A percentile compares a stretch with the other conserved stretches of the same genome.
Evolutionary conservation across 1,140 invertebrate species (phyloP).

Genomic region (Formica exsecta): DNA sequence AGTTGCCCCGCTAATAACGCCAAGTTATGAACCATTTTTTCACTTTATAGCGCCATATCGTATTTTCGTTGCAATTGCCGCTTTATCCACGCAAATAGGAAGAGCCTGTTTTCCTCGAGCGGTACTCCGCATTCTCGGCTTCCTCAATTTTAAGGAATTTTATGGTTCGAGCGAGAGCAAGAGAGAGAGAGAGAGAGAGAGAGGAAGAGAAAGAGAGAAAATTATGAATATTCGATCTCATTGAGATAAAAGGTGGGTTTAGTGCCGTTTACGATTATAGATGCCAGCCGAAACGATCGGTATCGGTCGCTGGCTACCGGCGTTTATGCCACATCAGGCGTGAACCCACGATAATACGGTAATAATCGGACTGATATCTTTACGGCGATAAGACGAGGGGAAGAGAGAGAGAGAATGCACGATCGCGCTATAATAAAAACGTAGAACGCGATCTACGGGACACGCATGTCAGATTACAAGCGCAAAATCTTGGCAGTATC

Average conservation of each 20-base stretch:
- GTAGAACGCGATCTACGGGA: conserved; percentile 43
- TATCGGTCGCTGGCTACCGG: conserved; percentile 69
- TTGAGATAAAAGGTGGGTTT: not conserved
- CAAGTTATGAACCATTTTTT: conserved; percentile 13
- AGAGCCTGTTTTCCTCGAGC: conserved; percentile 25
- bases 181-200: no score
- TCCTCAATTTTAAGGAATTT: conserved; percentile 35
- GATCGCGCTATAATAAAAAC: conserved; percentile 49
- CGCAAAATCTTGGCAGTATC: conserved; percentile 63
- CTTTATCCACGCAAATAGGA: not conserved
- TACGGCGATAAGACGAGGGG: conserved; percentile 52
- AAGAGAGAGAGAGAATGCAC: not conserved
- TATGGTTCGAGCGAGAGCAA: not conserved
- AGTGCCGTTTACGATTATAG: conserved; percentile 62
- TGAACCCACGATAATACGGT: conserved; percentile 74
- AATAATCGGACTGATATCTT: conserved; percentile 72
- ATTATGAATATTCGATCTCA: conserved; percentile 49
- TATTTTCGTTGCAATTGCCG: conserved; percentile 3
- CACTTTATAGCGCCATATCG: conserved; percentile 1
- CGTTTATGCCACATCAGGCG: conserved; percentile 62
- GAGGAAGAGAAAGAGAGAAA: not conserved
- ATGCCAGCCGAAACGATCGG: conserved; percentile 64
- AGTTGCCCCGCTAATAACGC: not conserved
- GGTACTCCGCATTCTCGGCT: not conserved
- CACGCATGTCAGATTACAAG: conserved; percentile 45